These are phyloP conservation scores for Drosophila tropicalis DNA, from an alignment of 1,140 invertebrate genomes.

Conservation along the genomic window DNA sequence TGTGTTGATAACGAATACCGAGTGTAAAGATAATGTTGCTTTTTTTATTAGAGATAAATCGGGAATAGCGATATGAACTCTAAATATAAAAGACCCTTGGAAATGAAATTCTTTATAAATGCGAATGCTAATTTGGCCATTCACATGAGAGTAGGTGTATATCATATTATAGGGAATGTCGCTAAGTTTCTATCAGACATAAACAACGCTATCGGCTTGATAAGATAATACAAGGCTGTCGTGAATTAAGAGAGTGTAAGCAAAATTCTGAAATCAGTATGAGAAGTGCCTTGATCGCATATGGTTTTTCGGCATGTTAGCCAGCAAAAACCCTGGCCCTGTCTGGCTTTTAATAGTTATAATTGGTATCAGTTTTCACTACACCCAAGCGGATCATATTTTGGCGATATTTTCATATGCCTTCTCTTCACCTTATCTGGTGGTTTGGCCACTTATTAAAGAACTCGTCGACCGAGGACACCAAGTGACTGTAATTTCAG, in stretches of 20 bases:
- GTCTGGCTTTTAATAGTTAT: neutral
- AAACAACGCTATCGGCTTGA: neutral
- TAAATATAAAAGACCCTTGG: too few species aligned
- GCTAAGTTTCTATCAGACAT: neutral
- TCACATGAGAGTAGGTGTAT: too few species aligned
- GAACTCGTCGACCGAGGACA: neutral
- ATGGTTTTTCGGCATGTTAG: neutral
- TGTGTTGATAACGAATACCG: neutral
- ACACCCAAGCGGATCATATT: neutral
- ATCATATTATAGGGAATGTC: neutral
- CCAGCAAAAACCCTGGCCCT: neutral
- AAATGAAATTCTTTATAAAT: too few species aligned
- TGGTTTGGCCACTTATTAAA: neutral
- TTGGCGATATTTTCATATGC: neutral
- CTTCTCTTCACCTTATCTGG: neutral
- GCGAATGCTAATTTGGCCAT: too few species aligned
- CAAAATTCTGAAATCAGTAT: neutral
- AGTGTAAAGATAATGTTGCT: neutral
- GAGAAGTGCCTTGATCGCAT: neutral
- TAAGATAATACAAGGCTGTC: neutral
- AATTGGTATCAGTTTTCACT: neutral
- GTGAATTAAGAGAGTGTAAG: neutral
- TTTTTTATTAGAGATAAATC: neutral
- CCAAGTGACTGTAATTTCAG: constrained; percentile 4
- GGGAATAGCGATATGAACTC: too few species aligned